Conservation (phyloP, 2,888 invertebrate species). For the Diarsia mendica region DNA sequence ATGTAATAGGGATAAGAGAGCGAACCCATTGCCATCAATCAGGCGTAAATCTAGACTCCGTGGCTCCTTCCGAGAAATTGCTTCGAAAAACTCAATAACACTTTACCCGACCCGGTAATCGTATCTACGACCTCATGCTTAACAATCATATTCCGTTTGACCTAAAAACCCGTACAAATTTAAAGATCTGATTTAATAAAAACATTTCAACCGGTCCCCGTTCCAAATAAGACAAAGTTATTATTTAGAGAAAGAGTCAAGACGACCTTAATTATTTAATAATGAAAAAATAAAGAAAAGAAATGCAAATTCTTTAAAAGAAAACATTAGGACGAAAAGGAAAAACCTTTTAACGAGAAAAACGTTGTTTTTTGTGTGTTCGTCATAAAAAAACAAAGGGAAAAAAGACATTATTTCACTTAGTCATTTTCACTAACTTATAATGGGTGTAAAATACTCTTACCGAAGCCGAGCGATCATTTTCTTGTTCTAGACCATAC, state of each 20-base stretch:
- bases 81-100: no score
- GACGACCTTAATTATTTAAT: constrained; percentile 42
- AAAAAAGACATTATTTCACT: neutral
- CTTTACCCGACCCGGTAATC: no score
- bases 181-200: neutral
- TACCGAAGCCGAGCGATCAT: no score
- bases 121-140: no score
- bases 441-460: no score
- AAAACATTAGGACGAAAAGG: constrained; percentile 33
- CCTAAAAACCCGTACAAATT: neutral
- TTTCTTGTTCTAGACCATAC: no score
- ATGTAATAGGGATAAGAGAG: no score
- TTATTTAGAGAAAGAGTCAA: constrained; percentile 42
- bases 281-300: constrained; percentile 36
- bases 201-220: constrained; percentile 21
- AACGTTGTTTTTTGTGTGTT: constrained; percentile 34
- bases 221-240: constrained; percentile 20
- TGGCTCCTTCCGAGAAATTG: no score
- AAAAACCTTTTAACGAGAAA: constrained; percentile 32
- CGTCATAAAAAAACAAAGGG: constrained; percentile 28
- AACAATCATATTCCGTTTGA: neutral
- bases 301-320: constrained; percentile 36
- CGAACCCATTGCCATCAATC: no score
- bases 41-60: no score
- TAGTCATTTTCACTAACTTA: constrained; percentile 18